phyloP scores from a whole-genome alignment of 2,113 vertebrate genomes.

The Haemorhous mexicanus region DNA sequence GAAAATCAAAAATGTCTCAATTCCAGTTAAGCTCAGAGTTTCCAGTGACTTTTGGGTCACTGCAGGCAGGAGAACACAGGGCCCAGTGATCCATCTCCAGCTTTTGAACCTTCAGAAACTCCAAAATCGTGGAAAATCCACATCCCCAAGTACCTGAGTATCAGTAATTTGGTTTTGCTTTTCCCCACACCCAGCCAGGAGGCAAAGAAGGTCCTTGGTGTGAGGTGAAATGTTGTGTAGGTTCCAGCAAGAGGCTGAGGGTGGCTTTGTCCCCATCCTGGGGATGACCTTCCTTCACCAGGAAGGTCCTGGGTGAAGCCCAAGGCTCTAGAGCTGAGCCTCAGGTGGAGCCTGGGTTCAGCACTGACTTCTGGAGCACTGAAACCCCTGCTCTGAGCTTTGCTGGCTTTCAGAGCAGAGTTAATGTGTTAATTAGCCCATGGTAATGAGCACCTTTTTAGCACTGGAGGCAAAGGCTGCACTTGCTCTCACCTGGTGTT shows the following conservation, averaged over 20 bases:
- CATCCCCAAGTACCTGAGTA: background rate
- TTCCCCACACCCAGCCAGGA: background rate
- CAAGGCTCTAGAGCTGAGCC: background rate
- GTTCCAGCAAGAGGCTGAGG: background rate
- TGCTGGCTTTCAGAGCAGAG: background rate
- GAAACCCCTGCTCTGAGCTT: background rate
- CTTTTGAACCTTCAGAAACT: background rate
- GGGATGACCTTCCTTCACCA: rapidly evolving
- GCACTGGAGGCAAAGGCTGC: constrained; percentile 10
- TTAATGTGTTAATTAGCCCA: background rate
- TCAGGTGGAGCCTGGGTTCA: background rate
- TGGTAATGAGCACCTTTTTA: background rate
- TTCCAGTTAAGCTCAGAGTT: background rate
- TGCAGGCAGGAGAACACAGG: background rate
- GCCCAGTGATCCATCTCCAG: background rate
- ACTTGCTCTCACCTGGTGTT: background rate
- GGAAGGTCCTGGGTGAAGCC: background rate
- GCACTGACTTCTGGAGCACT: rapidly evolving
- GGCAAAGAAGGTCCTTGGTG: background rate
- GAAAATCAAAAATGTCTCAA: background rate
- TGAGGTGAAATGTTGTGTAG: background rate
- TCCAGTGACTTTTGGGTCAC: background rate
- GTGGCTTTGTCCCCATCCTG: background rate
- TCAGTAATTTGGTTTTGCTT: background rate
- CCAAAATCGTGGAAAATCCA: background rate